A percentile compares a stretch with the other conserved stretches of the same genome.
Evolutionary conservation across 2,113 vertebrate species (phyloP).

Genomic region (Procavia capensis): DNA sequence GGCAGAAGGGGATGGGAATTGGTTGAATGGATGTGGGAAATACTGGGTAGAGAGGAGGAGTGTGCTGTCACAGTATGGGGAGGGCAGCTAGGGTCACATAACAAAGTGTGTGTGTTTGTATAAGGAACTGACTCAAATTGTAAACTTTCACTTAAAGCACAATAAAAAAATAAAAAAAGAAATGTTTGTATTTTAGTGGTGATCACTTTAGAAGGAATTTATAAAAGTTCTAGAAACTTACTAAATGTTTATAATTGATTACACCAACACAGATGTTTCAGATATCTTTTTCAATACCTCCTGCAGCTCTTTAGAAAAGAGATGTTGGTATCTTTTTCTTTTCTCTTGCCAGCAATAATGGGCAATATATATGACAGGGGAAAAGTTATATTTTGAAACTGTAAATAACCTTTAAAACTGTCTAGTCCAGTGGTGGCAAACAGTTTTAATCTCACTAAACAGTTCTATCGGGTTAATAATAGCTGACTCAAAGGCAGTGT

Average conservation of each 20-base stretch:
- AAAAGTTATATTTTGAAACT: slow-evolving; percentile 25
- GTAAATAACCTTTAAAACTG: not conserved
- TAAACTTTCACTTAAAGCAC: no score
- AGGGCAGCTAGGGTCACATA: no score
- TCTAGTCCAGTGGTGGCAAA: not conserved
- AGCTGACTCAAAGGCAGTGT: not conserved
- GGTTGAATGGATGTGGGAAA: no score
- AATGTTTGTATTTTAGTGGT: not conserved
- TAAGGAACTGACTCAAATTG: no score
- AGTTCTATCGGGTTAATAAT: not conserved
- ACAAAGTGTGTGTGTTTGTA: no score
- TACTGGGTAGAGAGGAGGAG: no score
- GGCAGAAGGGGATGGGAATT: no score
- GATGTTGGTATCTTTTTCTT: not conserved
- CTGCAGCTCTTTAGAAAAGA: not conserved
- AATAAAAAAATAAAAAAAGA: no score
- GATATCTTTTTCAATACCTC: not conserved
- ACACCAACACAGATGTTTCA: not conserved
- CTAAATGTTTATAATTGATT: slow-evolving; percentile 39
- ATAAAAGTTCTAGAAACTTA: not conserved
- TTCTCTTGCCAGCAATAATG: not conserved
- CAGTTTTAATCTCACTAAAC: slow-evolving; percentile 6
- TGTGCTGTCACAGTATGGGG: no score
- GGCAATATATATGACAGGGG: not conserved
- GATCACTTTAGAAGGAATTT: slow-evolving; percentile 1